Percentiles rank a stretch among this genome's conserved stretches.
Conservation (phyloP, 2,113 vertebrate species). For the Haemorhous mexicanus region DNA sequence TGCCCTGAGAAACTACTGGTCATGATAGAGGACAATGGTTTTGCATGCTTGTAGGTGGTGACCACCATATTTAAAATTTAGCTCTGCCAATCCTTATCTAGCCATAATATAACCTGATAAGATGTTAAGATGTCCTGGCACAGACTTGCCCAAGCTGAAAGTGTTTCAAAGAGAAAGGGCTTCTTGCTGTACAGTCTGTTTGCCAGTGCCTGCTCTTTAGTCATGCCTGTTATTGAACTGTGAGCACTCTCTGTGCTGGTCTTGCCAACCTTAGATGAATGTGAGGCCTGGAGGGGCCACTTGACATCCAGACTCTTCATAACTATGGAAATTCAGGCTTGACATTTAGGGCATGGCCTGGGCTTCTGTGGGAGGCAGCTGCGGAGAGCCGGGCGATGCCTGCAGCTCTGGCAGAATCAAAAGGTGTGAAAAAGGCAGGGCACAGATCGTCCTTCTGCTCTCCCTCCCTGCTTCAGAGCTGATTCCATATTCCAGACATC, state of each 20-base stretch:
- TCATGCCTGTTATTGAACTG: neutral
- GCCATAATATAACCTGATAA: neutral
- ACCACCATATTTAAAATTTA: neutral
- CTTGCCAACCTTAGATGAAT: neutral
- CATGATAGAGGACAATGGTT: neutral
- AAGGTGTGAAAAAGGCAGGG: neutral
- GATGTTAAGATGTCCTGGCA: neutral
- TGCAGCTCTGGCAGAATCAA: neutral
- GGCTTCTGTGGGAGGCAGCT: slow-evolving; percentile 22
- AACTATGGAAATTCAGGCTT: neutral
- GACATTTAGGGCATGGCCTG: slow-evolving; percentile 25
- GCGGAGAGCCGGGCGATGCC: neutral
- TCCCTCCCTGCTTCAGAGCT: neutral
- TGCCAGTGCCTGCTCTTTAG: neutral
- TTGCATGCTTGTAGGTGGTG: neutral
- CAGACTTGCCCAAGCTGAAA: neutral
- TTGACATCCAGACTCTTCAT: slow-evolving; percentile 10
- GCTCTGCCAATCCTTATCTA: neutral
- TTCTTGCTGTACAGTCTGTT: neutral
- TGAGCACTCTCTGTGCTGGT: neutral
- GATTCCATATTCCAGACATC: neutral
- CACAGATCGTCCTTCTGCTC: neutral
- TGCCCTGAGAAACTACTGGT: neutral
- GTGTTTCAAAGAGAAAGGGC: neutral
- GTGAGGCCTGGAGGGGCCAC: neutral